Evolutionary conservation across 2,113 vertebrate genomes (phyloP).

Genomic region (Corynorhinus townsendii): DNA sequence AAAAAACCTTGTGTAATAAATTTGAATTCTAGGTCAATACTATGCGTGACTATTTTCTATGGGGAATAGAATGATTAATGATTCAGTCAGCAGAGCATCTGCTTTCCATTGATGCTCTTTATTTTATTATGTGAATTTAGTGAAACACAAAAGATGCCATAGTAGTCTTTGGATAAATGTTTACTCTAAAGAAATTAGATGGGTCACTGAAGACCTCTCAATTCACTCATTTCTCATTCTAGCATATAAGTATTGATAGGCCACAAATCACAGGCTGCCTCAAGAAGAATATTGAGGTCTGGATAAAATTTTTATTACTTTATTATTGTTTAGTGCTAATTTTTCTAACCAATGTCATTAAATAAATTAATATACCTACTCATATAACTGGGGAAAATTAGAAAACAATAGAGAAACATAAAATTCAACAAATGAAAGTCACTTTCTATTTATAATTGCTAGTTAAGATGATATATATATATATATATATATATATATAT

Average conservation of each 20-base stretch:
- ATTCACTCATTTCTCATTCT: background rate
- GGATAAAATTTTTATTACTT: conserved; percentile 9
- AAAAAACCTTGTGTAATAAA: background rate
- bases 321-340: background rate
- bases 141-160: background rate
- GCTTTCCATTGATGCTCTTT: background rate
- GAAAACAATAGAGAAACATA: background rate
- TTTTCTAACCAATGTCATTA: background rate
- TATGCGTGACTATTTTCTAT: background rate
- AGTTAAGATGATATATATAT: too few relatives aligned
- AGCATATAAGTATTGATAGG: background rate
- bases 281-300: background rate
- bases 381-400: background rate
- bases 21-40: background rate
- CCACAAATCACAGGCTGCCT: background rate
- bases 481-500: too few relatives aligned
- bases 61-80: conserved; percentile 7
- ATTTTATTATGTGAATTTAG: background rate
- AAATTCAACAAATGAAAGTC: background rate
- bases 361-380: background rate
- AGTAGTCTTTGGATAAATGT: conserved; percentile 11
- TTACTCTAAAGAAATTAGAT: background rate
- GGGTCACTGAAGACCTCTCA: background rate
- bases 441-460: background rate
- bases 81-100: conserved; percentile 15